These are phyloP conservation scores for Galerucella nymphaeae DNA, from an alignment of 2,888 invertebrate genomes.

Conservation along the genomic window DNA sequence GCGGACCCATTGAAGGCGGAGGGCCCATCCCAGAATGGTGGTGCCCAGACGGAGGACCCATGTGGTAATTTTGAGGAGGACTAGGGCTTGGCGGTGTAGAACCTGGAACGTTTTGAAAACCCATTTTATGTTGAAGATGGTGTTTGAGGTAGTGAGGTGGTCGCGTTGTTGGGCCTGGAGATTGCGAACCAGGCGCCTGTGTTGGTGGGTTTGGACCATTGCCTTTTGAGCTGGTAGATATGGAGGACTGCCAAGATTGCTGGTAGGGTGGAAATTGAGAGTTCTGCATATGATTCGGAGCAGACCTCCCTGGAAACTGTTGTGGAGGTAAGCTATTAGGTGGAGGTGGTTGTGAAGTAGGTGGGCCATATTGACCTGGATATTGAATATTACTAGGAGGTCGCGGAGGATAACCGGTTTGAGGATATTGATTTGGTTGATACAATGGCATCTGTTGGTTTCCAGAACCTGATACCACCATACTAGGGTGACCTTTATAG, in stretches of 20 bases:
- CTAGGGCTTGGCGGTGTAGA: conserved; percentile 72
- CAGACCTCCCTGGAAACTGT: conserved; percentile 68
- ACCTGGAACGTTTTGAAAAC: conserved; percentile 67
- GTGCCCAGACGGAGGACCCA: conserved; percentile 70
- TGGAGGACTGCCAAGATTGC: conserved; percentile 59
- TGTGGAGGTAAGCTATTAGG: conserved; percentile 64
- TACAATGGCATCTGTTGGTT: conserved; percentile 69
- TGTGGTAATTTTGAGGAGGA: conserved; percentile 69
- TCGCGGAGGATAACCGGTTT: conserved; percentile 67
- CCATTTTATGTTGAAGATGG: conserved; percentile 78
- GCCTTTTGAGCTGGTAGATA: conserved; percentile 51
- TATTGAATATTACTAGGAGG: conserved; percentile 62
- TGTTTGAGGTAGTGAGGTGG: conserved; percentile 77
- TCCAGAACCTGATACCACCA: conserved; percentile 54
- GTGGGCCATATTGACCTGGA: conserved; percentile 68
- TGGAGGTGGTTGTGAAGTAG: conserved; percentile 63
- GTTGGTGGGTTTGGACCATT: conserved; percentile 59
- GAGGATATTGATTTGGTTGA: conserved; percentile 67
- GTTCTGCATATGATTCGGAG: conserved; percentile 70
- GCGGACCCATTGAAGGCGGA: conserved; percentile 72
- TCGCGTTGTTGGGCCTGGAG: conserved; percentile 66
- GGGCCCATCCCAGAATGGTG: conserved; percentile 70
- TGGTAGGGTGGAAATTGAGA: conserved; percentile 63
- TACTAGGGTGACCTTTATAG: conserved; percentile 73
- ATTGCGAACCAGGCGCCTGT: conserved; percentile 64